Base-by-base conservation (phyloP, 2,888 invertebrate genomes). In the Melanchra persicariae region DNA sequence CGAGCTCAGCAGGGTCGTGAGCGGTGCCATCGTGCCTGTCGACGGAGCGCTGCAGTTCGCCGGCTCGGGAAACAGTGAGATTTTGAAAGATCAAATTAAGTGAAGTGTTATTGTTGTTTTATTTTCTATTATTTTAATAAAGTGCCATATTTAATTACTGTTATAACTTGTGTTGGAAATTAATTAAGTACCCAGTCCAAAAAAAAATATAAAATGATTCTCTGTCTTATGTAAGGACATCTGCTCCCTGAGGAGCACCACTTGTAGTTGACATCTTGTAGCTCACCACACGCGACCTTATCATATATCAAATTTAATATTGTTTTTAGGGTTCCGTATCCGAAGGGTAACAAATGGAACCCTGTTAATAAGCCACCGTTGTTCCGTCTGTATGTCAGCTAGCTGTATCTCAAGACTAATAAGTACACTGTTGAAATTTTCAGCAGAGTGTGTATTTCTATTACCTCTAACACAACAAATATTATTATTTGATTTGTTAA, bases 21-120 rank as follows among this genome's bases (percentile, higher is more conserved):
- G 52, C 47, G 83, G 97, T 98, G 43, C 97, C 97, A 80, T 98
- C 97, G 89, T 97, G 98, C 62, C 99, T 98, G 12, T 89, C 0
- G 89, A 89, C 37, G 89, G 89, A 1, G 88, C 81, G 0, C 45
- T 87, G 12, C 79, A 83, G 67, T 82, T 85, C 57, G 79, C 76
- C 1, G 82, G 81, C 10, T 59, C 77, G 17, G 77, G 74, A 37
- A 57, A 57, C 22, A 57, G 57, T 57, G 57, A 57, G 57, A 57
- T 57, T 37, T 57, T 57, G 15, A 57, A 57, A 34, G 57, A 57
- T 1, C 57, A 57, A 57, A 37, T 57, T 57, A 57, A 57, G 22
- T 57, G 34, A 55, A 22, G 9, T 57, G 15, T 57, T 57, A 24
- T 22, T 49, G 7, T 51, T n/a, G 8, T 37, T 22, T 2, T 17